Conservation (phyloP, 1,140 invertebrate genomes). For the Planococcus citri region DNA sequence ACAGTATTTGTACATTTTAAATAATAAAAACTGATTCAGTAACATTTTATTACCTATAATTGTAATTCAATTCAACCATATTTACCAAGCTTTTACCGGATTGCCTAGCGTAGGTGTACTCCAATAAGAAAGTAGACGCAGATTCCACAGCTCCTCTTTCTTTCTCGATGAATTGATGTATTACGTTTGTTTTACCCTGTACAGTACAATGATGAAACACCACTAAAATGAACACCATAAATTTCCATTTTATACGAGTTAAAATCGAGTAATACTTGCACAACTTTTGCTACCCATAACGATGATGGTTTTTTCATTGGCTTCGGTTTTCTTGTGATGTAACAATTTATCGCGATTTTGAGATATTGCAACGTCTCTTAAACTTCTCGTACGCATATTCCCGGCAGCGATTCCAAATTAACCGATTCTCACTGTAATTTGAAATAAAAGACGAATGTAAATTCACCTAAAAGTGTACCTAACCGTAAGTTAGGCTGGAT, state of each 20-base stretch:
- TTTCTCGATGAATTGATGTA: conserved; percentile 69
- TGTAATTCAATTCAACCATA: too few species aligned
- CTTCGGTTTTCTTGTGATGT: neutral
- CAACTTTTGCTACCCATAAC: conserved; percentile 42
- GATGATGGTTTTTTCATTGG: conserved; percentile 29
- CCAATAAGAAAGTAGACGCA: conserved; percentile 66
- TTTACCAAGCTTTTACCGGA: conserved; percentile 57
- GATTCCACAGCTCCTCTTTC: conserved; percentile 44
- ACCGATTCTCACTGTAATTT: too few species aligned
- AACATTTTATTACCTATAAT: conserved; percentile 22
- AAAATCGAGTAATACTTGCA: conserved; percentile 33
- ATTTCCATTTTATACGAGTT: neutral
- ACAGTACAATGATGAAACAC: conserved; percentile 30
- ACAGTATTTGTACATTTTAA: conserved; percentile 22
- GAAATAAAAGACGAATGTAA: too few species aligned
- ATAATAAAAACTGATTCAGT: conserved; percentile 15
- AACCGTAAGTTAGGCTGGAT: too few species aligned
- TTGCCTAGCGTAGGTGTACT: conserved; percentile 73
- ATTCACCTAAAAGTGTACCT: too few species aligned
- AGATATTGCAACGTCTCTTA: neutral
- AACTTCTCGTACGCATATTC: neutral
- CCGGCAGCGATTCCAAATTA: neutral
- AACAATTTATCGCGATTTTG: neutral
- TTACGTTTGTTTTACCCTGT: conserved; percentile 69
- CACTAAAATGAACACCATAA: conserved; percentile 7